Percentiles rank a stretch among this genome's conserved stretches.
Evolutionary conservation across 2,888 invertebrate genomes (phyloP).

Genomic region (Hemistola chrysoprasaria): DNA sequence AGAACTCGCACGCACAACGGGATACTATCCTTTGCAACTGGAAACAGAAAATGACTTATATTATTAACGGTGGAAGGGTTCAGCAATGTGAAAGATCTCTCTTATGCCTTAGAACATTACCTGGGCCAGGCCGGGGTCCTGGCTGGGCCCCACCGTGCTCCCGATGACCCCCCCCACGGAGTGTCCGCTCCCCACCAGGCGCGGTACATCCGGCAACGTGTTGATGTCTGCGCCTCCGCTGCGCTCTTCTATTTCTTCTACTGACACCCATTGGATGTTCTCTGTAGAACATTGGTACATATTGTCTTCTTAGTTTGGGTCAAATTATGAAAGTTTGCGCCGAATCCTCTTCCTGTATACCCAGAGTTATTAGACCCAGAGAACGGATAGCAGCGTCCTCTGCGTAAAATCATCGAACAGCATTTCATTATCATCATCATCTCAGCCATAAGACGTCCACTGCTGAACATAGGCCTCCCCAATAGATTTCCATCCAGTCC

Average conservation of each 20-base stretch:
- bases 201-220: slow-evolving; percentile 92
- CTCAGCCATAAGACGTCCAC: no score
- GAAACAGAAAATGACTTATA: neutral
- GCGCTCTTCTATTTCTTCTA: slow-evolving; percentile 95
- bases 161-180: slow-evolving; percentile 98
- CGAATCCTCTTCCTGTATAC: no score
- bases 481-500: no score
- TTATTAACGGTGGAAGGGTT: neutral
- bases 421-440: no score
- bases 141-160: slow-evolving; percentile 91
- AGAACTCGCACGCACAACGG: slow-evolving; percentile 98
- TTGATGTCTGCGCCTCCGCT: slow-evolving; percentile 87
- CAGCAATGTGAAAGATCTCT: no score
- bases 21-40: slow-evolving; percentile 98
- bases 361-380: no score
- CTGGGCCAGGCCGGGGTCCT: slow-evolving; percentile 71
- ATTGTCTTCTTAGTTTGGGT: neutral
- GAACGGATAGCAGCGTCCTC: no score
- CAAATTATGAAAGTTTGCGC: no score
- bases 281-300: slow-evolving; percentile 66
- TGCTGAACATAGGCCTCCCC: no score
- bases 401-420: no score
- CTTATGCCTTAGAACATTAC: no score
- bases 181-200: slow-evolving; percentile 96
- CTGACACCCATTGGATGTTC: slow-evolving; percentile 97